Evolutionary conservation across 2,113 vertebrate species (phyloP).

Genomic region (Mus musculus): GRCm39 chr6:65718501-65719000

Average conservation of each 20-base stretch:
- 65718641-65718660: neutral
- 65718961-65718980: too few relatives aligned
- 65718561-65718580: neutral
- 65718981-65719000: too few relatives aligned
- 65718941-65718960: too few relatives aligned
- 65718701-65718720: neutral
- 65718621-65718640: neutral
- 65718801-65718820: neutral
- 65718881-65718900: too few relatives aligned
- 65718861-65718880: too few relatives aligned
- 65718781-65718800: neutral
- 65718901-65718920: too few relatives aligned
- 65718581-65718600: neutral
- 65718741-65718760: neutral
- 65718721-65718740: neutral
- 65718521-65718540: neutral
- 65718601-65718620: neutral
- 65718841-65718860: neutral
- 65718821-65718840: fast-evolving
- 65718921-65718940: too few relatives aligned
- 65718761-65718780: neutral
- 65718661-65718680: neutral
- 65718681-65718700: neutral
- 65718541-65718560: neutral
- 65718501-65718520: neutral